Percentiles rank a stretch among this genome's conserved stretches.
Evolutionary conservation across 2,113 vertebrate genomes (phyloP).

Genomic region (Cairina moschata): DNA sequence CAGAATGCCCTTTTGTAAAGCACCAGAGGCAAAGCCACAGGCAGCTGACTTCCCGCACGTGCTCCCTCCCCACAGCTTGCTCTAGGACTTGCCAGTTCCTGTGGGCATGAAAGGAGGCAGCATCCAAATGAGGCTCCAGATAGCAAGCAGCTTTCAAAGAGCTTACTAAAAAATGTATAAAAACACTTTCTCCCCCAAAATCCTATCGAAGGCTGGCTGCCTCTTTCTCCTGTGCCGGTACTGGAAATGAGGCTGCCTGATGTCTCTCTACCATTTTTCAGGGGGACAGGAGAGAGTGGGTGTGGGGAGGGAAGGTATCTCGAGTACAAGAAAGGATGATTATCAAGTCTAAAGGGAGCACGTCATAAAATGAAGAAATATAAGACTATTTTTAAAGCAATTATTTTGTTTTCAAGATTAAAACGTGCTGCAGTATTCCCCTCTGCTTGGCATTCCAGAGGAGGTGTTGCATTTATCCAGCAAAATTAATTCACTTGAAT

Average conservation of each 20-base stretch:
- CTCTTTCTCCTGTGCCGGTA: not conserved
- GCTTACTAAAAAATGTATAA: not conserved
- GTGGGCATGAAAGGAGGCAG: not conserved
- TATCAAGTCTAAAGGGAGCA: slow-evolving; percentile 50
- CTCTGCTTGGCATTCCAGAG: slow-evolving; percentile 24
- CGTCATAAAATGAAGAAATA: slow-evolving; percentile 17
- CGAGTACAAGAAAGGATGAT: slow-evolving; percentile 30
- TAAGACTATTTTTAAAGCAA: slow-evolving; percentile 40
- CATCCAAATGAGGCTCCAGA: rapidly evolving
- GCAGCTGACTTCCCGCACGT: rapidly evolving
- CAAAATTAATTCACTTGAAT: not conserved
- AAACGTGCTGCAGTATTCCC: slow-evolving; percentile 46
- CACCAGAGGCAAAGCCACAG: rapidly evolving
- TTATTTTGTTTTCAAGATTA: slow-evolving; percentile 35
- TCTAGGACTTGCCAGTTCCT: not conserved
- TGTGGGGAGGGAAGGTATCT: slow-evolving; percentile 55
- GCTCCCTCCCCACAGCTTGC: not conserved
- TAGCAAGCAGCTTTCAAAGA: not conserved
- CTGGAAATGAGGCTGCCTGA: not conserved
- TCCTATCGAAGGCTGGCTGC: not conserved
- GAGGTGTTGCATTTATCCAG: slow-evolving; percentile 12
- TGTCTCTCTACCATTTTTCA: not conserved
- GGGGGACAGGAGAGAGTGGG: slow-evolving; percentile 36
- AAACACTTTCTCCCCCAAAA: not conserved
- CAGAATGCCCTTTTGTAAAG: not conserved